Conservation (phyloP, 2,797 vertebrate genomes). For the Labroides dimidiatus region DNA sequence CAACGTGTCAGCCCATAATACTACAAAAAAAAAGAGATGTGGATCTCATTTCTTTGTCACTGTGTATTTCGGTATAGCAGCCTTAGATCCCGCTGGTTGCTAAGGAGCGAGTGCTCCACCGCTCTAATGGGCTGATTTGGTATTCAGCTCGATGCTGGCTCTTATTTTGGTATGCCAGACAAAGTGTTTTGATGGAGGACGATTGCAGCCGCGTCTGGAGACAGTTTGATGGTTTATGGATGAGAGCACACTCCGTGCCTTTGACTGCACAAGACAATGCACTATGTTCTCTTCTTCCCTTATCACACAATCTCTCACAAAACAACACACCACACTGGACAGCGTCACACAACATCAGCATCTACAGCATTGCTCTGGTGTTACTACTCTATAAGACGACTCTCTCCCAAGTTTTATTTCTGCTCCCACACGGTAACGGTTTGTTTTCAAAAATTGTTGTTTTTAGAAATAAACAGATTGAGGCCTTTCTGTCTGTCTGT, state of each 20-base stretch:
- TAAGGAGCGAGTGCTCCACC: constrained; percentile 95
- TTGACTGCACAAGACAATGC: constrained; percentile 91
- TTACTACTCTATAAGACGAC: constrained; percentile 53
- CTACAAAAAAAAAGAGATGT: constrained; percentile 64
- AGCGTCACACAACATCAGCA: constrained; percentile 80
- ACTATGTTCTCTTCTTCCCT: constrained; percentile 82
- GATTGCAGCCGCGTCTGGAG: constrained; percentile 98
- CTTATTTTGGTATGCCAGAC: constrained; percentile 99
- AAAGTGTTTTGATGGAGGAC: constrained; percentile 99
- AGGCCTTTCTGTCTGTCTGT: no score
- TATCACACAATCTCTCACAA: constrained; percentile 79
- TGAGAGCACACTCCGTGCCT: constrained; percentile 94
- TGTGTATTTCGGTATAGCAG: constrained; percentile 87
- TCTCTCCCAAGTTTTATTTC: constrained; percentile 68
- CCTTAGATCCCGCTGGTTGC: constrained; percentile 95
- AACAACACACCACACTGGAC: constrained; percentile 75
- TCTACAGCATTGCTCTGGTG: constrained; percentile 63
- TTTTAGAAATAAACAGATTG: constrained; percentile 77
- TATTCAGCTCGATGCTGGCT: constrained; percentile 95
- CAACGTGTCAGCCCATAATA: constrained; percentile 68
- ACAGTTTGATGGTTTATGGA: constrained; percentile 92
- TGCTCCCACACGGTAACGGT: constrained; percentile 58
- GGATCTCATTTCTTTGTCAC: constrained; percentile 88
- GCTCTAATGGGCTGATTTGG: constrained; percentile 99
- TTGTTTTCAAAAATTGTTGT: constrained; percentile 74